Conservation (phyloP, 2,113 vertebrate species). For the Anas platyrhynchos region DNA sequence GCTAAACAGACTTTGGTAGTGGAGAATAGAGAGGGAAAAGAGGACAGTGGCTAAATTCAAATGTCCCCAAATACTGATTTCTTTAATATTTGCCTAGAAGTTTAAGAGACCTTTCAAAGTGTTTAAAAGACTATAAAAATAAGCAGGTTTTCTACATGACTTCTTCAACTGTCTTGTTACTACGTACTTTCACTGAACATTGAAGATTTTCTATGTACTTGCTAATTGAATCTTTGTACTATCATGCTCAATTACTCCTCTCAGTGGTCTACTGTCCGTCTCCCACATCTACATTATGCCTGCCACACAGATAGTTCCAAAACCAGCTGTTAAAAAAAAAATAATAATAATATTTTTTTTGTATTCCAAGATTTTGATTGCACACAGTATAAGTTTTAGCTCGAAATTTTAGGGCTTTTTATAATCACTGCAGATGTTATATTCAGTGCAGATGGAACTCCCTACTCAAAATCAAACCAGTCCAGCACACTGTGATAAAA, state of each 20-base stretch:
- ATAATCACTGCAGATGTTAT: background rate
- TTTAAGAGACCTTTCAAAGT: background rate
- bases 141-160: background rate
- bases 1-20: background rate
- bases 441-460: background rate
- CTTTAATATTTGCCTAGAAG: background rate
- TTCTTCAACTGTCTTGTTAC: background rate
- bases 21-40: background rate
- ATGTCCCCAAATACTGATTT: background rate
- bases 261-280: background rate
- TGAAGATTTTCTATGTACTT: background rate
- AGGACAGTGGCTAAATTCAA: background rate
- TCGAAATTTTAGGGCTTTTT: background rate
- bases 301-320: background rate
- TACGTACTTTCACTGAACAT: background rate
- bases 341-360: background rate
- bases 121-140: background rate
- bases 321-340: background rate
- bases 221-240: background rate
- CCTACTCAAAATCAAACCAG: background rate
- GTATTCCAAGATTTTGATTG: background rate
- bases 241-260: background rate
- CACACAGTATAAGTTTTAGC: background rate
- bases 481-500: background rate
- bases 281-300: background rate